Base-by-base conservation (phyloP, 2,113 vertebrate genomes). In the Emydocephalus ijimae region DNA sequence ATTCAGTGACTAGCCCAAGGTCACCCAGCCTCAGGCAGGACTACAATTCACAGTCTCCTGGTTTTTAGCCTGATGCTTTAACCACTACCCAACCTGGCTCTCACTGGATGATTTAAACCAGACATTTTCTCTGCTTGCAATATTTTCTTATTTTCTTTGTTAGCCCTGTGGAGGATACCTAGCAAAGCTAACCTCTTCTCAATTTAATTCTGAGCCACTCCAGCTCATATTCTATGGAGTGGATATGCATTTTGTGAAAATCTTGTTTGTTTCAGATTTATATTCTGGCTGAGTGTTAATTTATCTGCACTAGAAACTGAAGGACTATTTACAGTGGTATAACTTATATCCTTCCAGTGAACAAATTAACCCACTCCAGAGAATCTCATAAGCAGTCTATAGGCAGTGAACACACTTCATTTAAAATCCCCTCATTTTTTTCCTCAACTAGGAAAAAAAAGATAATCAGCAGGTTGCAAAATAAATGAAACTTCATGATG, bases 311-410 rank as follows among this genome's bases (percentile, higher is more conserved):
- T 89, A 74, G 39, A 64, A 56, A 3, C n/a, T 74, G 29, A 15
- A 54, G 50, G 39, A 54, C 48, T 59, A 26, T 54, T 26, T 39
- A 18, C 24, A 88, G 3, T 43, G 87, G 18, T 11, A 55, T 52
- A 74, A 54, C 52, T 18, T 43, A 69, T 34, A 4, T 9, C 86
- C 1, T 88, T 74, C 61, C 15, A 43, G 48, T 54, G 48, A 43
- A 92, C 86, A 81, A 92, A 92, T 87, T 69, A 87, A 69, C 50
- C 50, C 18, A 93, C 34, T 45, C 9, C 92, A 90, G 89, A 23
- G n/a, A 9, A 54, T 87, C 45, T 59, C 21, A n/a, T 3, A 64
- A 34, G 10, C 34, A 90, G 29, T 56, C 18, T 55, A 39, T 88
- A 87, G 61, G n/a, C 26, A 56, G 1, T 34, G 39, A 91, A 26